Evolutionary conservation across 2,797 vertebrate species (phyloP), one percentile per base, ranked within the genome.

Genomic region (Todus mexicanus): DNA sequence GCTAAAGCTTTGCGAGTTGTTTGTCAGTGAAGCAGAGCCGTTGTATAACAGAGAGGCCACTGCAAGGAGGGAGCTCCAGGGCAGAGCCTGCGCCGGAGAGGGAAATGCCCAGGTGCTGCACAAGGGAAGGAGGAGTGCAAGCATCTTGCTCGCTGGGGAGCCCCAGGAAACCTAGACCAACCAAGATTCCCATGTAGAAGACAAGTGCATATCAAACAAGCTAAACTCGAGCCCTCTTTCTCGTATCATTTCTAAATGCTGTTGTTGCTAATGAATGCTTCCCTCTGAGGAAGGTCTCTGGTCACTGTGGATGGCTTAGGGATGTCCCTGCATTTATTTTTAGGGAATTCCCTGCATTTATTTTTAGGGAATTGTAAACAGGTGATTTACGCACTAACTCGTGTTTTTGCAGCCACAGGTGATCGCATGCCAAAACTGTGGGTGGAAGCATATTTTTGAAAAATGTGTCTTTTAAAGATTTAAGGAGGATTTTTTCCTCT

Each of bases 341-440:
- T 66, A 83, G 64, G 68, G 53, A 83, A 80, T 84, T 76, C 92
- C 89, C 94, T 93, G 72, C 8, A 38, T 93, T 93, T 92, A 84
- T 95, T 93, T 97, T 97, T 76, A 73, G 78, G 15, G n/a, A 26
- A 76, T 59, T 92, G 51, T 40, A 83, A 86, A 88, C n/a, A 77
- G 84, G 84, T 81, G 48, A 54, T 33, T 84, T 85, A 53, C 3
- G 19, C 51, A 66, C 56, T 84, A 88, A 69, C 60, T 88, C 6
- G 10, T 53, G 29, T 20, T 63, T 93, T 89, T 83, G n/a, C 15
- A 81, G 76, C 42, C 74, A 64, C 60, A 82, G 88, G 91, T 87
- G 64, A 91, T 21, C 35, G 47, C 48, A 65, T 77, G 73, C 79
- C 73, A 93, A 88, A 92, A 87, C 48, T 2, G 60, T 84, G 73